Percentiles rank a stretch among this genome's conserved stretches.
phyloP scores from a whole-genome alignment of 1,140 invertebrate genomes.

The Pectinophora gossypiella region DNA sequence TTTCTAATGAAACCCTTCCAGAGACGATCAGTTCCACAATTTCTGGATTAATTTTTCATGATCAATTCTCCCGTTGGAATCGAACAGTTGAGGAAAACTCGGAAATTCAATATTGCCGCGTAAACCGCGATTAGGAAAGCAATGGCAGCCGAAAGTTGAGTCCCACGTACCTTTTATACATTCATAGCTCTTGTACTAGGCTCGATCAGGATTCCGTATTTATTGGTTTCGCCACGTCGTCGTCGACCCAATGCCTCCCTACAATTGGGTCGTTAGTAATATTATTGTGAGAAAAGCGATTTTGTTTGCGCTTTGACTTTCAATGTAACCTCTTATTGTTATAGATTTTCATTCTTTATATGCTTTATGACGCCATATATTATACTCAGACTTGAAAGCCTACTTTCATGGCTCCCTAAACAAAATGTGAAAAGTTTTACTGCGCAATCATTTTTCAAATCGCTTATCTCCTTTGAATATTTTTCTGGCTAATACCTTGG shows the following conservation, averaged over 20 bases:
- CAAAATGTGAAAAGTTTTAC: constrained; percentile 23
- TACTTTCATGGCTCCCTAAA: constrained; percentile 26
- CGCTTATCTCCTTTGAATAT: constrained; percentile 11
- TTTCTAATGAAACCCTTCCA: constrained; percentile 38
- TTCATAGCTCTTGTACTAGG: constrained; percentile 38
- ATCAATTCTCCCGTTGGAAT: constrained; percentile 17
- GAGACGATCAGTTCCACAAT: constrained; percentile 23
- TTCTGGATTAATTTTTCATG: constrained; percentile 43
- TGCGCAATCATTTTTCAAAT: constrained; percentile 22
- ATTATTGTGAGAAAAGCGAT: constrained; percentile 69
- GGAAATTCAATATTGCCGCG: constrained; percentile 45
- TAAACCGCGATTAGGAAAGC: constrained; percentile 40
- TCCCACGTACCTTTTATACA: constrained; percentile 52
- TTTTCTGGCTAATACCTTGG: constrained; percentile 17
- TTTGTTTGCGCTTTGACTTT: constrained; percentile 69
- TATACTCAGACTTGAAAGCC: constrained; percentile 40
- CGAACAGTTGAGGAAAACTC: constrained; percentile 37
- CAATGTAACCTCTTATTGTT: constrained; percentile 61
- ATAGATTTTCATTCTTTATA: constrained; percentile 55
- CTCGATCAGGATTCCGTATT: constrained; percentile 68
- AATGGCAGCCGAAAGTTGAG: constrained; percentile 48
- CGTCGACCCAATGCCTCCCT: constrained; percentile 60
- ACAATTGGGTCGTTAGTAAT: constrained; percentile 73
- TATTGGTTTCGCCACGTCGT: constrained; percentile 62
- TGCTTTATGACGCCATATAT: constrained; percentile 50